Evolutionary conservation across 2,113 vertebrate genomes (phyloP), one percentile per base, ranked within the genome.

Genomic region (Syngnathus floridae): DNA sequence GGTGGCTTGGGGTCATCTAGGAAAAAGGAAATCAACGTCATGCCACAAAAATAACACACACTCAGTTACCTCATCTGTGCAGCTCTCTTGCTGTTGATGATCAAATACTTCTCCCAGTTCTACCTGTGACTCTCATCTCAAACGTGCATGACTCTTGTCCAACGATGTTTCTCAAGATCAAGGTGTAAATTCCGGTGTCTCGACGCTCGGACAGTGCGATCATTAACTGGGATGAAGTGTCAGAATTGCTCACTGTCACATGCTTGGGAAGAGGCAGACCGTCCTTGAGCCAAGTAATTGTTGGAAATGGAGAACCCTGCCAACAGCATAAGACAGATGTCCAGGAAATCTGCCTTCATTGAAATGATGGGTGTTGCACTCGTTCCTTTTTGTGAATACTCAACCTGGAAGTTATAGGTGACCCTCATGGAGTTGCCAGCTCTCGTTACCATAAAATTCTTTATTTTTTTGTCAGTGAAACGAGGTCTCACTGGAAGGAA

Each of bases 211-310:
- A 85, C 3, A 77, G 67, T 4, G 86, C 76, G 19, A 95, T 88
- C 62, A 95, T 83, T 48, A 96, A 86, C 82, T 91, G 92, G 0
- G 89, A 91, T 56, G 84, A 79, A 5, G 81, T 89, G 4, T 90
- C 89, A 31, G 88, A 40, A 3, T 89, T 92, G 64, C 77, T 89
- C 3, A 89, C 51, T 0, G 82, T 87, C 6, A 89, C 90, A 57
- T 73, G 78, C 54, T 77, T 88, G 26, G 88, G 36, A 26, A 94
- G 76, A 13, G 92, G 82, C 59, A 82, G 70, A n/a, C 88, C 88
- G 3, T 95, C 92, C 78, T 95, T 96, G 0, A 92, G 64, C 95
- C 93, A 96, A 51, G 76, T 89, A 78, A 94, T 90, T 62, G 63
- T 80, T 0, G 91, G 91, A 60, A 85, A 43, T 11, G 94, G 93